Evolutionary conservation across 2,113 vertebrate genomes (phyloP).

Genomic region (Cricetomys ansorgei): DNA sequence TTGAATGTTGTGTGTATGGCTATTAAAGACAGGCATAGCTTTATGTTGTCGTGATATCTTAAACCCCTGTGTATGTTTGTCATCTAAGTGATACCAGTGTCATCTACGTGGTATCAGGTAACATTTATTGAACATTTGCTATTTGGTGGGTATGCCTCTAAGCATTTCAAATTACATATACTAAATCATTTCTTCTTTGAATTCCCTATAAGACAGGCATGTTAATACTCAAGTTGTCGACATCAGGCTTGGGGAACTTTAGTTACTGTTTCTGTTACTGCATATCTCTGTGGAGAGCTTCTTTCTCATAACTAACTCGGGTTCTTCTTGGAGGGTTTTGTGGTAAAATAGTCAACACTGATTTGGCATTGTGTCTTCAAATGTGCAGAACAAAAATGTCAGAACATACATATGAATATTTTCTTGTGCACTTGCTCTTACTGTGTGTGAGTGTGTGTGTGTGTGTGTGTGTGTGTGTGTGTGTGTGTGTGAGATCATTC

Average conservation of each 20-base stretch:
- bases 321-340: background rate
- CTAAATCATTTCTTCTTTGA: constrained; percentile 6
- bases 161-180: background rate
- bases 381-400: background rate
- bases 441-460: background rate
- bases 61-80: background rate
- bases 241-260: background rate
- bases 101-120: background rate
- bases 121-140: background rate
- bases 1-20: background rate
- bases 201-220: background rate
- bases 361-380: background rate
- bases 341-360: background rate
- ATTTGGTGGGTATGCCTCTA: background rate
- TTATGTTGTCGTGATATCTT: background rate
- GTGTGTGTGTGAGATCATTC: background rate
- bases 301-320: background rate
- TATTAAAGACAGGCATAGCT: background rate
- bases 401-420: background rate
- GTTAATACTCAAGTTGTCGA: background rate
- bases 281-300: background rate
- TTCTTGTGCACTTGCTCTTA: too few relatives aligned
- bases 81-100: too few relatives aligned
- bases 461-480: background rate
- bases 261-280: too few relatives aligned